Conservation (phyloP, 2,797 vertebrate genomes). For the Characodon lateralis region DNA sequence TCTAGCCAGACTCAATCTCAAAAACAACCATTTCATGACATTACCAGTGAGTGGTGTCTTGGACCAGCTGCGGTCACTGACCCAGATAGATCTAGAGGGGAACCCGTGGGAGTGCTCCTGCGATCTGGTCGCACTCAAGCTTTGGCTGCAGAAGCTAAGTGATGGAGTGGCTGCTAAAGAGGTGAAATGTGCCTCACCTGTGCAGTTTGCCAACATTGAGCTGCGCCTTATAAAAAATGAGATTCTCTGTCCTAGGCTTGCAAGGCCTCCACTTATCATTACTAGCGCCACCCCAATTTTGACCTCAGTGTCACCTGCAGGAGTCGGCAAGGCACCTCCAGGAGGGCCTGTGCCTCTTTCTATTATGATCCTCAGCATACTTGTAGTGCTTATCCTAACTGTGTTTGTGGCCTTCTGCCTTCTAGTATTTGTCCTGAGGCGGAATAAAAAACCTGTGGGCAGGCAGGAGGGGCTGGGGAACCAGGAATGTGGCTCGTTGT, state of each 20-base stretch:
- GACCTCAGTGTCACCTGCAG: slow-evolving; percentile 86
- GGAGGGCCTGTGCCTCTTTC: slow-evolving; percentile 96
- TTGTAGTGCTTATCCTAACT: slow-evolving; percentile 97
- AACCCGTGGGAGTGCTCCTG: slow-evolving; percentile 99
- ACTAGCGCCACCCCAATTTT: slow-evolving; percentile 85
- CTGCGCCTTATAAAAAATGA: slow-evolving; percentile 94
- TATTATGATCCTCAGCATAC: slow-evolving; percentile 96
- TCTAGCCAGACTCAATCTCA: slow-evolving; percentile 92
- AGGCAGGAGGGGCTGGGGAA: slow-evolving; percentile 92
- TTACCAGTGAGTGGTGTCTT: slow-evolving; percentile 96
- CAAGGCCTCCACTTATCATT: slow-evolving; percentile 86
- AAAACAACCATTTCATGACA: slow-evolving; percentile 99
- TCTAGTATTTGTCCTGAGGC: slow-evolving; percentile 93
- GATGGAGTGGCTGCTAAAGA: slow-evolving; percentile 94
- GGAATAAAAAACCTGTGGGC: slow-evolving; percentile 92
- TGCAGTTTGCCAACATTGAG: slow-evolving; percentile 96
- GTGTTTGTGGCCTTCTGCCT: slow-evolving; percentile 99
- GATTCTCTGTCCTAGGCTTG: slow-evolving; percentile 94
- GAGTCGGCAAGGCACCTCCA: slow-evolving; percentile 91
- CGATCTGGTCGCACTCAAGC: slow-evolving; percentile 95
- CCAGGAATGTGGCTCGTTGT: slow-evolving; percentile 93
- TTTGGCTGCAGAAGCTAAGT: slow-evolving; percentile 95
- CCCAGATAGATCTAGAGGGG: slow-evolving; percentile 96
- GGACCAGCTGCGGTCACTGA: slow-evolving; percentile 92
- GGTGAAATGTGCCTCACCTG: slow-evolving; percentile 92